Percentiles rank a stretch among this genome's conserved stretches.
Conservation (phyloP, 2,113 vertebrate species). For the Mirounga angustirostris region DNA sequence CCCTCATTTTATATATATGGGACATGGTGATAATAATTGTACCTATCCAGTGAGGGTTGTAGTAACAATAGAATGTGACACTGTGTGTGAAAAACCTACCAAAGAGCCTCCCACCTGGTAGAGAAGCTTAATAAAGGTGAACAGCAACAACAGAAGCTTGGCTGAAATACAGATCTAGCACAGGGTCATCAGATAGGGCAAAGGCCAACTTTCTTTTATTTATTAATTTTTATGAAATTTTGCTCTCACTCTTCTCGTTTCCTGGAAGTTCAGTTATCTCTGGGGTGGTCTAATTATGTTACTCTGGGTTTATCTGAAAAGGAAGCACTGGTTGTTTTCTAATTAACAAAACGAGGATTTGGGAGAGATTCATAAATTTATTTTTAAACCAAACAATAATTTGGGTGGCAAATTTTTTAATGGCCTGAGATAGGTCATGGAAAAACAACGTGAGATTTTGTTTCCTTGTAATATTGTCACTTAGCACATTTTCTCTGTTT, state of each 20-base stretch:
- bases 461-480: not conserved
- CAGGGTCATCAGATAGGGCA: constrained; percentile 90
- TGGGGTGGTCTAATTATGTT: constrained; percentile 78
- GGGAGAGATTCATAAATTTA: constrained; percentile 69
- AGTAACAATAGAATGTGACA: not conserved
- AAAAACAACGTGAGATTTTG: constrained; percentile 67
- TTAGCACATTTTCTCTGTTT: not conserved
- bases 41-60: not conserved
- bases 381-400: constrained; percentile 74
- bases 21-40: not conserved
- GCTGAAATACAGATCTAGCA: constrained; percentile 90
- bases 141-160: constrained; percentile 38
- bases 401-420: constrained; percentile 72
- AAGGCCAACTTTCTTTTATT: constrained; percentile 86
- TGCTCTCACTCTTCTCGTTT: constrained; percentile 77
- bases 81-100: not conserved
- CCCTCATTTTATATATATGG: not conserved
- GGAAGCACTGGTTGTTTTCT: constrained; percentile 80
- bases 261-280: constrained; percentile 81
- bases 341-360: constrained; percentile 86
- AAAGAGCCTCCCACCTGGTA: not conserved
- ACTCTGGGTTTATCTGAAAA: constrained; percentile 80
- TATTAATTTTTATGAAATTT: constrained; percentile 88
- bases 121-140: not conserved
- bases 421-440: constrained; percentile 66